Conservation (phyloP, 37 sponge, comb jelly and placozoan species). For the Axinella damicornis region DNA sequence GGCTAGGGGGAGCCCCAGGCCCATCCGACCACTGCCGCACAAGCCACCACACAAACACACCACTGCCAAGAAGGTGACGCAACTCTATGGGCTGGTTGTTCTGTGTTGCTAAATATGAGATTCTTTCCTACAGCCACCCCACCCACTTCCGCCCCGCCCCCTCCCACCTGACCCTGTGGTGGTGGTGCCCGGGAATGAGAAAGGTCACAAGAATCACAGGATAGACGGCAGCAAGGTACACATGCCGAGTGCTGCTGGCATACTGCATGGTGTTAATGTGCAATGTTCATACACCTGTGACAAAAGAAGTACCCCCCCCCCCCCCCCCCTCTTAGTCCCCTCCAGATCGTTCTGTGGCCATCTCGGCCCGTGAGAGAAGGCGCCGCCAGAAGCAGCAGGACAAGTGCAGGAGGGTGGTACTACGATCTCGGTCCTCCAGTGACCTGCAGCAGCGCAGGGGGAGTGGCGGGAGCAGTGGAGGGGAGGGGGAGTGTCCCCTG, state of each 20-base stretch:
- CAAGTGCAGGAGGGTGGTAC: neutral
- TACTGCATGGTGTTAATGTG: too few species aligned
- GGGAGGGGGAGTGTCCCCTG: neutral
- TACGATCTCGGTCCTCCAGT: slow-evolving; percentile 3
- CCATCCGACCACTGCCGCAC: too few species aligned
- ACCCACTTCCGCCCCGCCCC: slow-evolving; percentile 19
- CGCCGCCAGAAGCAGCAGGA: slow-evolving; percentile 21
- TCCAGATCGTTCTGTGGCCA: neutral
- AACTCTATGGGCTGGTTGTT: too few species aligned
- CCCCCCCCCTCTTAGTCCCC: neutral
- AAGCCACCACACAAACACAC: too few species aligned
- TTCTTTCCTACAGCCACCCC: neutral
- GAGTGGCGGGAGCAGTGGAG: neutral
- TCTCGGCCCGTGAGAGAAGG: slow-evolving; percentile 48
- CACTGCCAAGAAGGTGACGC: too few species aligned
- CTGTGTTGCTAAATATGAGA: too few species aligned
- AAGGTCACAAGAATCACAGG: neutral
- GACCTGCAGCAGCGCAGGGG: neutral
- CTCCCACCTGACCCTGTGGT: slow-evolving; percentile 22
- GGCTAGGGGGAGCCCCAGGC: too few species aligned
- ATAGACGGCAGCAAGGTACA: neutral
- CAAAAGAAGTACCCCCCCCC: too few species aligned
- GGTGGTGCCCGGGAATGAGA: neutral
- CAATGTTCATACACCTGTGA: too few species aligned
- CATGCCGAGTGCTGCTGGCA: neutral